Conservation (phyloP, 2,797 vertebrate species). For the Lycodopsis pacificus region DNA sequence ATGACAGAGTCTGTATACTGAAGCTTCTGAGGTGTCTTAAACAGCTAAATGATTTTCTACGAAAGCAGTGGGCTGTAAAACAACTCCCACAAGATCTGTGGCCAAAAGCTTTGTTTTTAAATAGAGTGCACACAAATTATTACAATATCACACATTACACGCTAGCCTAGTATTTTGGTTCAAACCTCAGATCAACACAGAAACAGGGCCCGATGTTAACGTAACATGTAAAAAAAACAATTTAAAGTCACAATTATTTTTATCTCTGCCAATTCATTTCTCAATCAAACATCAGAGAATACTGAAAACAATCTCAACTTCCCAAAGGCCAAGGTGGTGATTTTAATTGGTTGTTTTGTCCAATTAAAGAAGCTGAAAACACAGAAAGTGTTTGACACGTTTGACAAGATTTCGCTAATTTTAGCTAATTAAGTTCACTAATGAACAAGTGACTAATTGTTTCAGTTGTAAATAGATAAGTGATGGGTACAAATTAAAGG, state of each 20-base stretch:
- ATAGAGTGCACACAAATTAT: neutral
- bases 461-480: neutral
- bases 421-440: neutral
- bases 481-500: neutral
- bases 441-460: neutral
- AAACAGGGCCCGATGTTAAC: neutral
- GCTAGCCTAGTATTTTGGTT: too few species aligned
- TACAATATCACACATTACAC: neutral
- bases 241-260: neutral
- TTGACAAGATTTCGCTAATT: neutral
- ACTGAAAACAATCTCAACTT: neutral
- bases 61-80: neutral
- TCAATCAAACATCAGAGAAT: neutral
- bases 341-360: neutral
- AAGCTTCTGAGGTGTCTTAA: neutral
- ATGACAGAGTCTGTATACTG: neutral
- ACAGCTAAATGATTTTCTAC: neutral
- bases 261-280: neutral
- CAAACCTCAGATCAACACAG: neutral
- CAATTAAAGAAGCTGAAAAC: neutral
- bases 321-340: neutral
- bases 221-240: neutral
- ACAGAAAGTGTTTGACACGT: neutral
- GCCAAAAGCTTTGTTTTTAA: conserved; percentile 2
- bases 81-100: neutral